Percentiles rank a stretch among this genome's conserved stretches.
These are phyloP conservation scores for Leptarthrus brevirostris DNA, from an alignment of 2,888 invertebrate genomes.

Conservation along the genomic window DNA sequence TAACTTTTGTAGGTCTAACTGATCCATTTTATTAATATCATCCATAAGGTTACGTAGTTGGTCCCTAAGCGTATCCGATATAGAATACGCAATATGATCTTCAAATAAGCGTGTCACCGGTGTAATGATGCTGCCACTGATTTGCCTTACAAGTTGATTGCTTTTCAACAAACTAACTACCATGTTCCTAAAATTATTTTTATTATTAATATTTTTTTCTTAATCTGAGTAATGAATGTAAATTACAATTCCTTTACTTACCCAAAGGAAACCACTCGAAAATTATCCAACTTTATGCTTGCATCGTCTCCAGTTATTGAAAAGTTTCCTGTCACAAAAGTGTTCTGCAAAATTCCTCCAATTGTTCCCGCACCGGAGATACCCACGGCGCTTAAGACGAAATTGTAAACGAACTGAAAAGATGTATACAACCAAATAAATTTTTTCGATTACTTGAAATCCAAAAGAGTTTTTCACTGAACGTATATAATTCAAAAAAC, in stretches of 20 bases:
- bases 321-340: slow-evolving; percentile 62
- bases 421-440: too few relatives aligned
- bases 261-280: slow-evolving; percentile 64
- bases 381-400: slow-evolving; percentile 62
- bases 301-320: slow-evolving; percentile 61
- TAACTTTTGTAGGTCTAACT: slow-evolving; percentile 62
- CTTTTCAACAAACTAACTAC: slow-evolving; percentile 62
- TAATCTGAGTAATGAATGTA: too few relatives aligned
- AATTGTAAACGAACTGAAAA: slow-evolving; percentile 64
- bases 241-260: slow-evolving; percentile 55
- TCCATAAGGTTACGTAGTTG: slow-evolving; percentile 64
- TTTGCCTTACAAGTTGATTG: slow-evolving; percentile 60
- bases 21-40: slow-evolving; percentile 65
- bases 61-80: slow-evolving; percentile 64
- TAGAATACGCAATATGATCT: slow-evolving; percentile 64
- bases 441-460: slow-evolving; percentile 1
- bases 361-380: slow-evolving; percentile 63
- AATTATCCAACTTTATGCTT: slow-evolving; percentile 61
- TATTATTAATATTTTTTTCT: too few relatives aligned
- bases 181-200: slow-evolving; percentile 60
- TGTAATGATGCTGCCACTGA: slow-evolving; percentile 63
- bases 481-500: background rate
- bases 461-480: background rate
- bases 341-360: slow-evolving; percentile 62
- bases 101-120: slow-evolving; percentile 66